Conservation (phyloP, 2,888 invertebrate genomes). For the Galerucella nymphaeae region DNA sequence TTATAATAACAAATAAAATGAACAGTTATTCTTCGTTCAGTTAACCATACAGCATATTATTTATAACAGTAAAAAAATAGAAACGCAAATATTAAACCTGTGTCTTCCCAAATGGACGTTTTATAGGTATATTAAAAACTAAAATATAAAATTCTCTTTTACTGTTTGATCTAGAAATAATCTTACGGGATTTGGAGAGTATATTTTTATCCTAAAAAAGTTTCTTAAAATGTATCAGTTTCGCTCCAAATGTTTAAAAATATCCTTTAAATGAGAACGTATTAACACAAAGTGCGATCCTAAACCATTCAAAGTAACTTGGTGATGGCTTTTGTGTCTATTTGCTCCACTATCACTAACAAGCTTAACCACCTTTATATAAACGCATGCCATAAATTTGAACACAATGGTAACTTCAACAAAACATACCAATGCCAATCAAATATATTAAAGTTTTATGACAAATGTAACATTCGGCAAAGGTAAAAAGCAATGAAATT, state of each 20-base stretch:
- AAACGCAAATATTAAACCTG: neutral
- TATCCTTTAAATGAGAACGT: neutral
- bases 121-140: too few species aligned
- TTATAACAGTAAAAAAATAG: neutral
- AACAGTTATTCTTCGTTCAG: neutral
- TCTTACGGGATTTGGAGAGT: neutral
- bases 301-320: neutral
- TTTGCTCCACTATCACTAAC: neutral
- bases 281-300: too few species aligned
- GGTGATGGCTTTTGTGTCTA: neutral
- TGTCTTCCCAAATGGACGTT: neutral
- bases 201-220: neutral
- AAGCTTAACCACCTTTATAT: neutral
- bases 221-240: neutral
- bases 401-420: neutral
- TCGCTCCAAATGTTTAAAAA: neutral
- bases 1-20: conserved; percentile 30
- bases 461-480: too few species aligned
- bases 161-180: too few species aligned
- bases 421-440: neutral
- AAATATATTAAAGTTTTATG: neutral
- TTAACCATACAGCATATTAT: neutral
- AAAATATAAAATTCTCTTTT: too few species aligned
- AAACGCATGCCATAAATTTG: neutral
- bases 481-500: neutral